phyloP scores from a whole-genome alignment of 2,888 invertebrate species.

The Lasioglossum villosulum region DNA sequence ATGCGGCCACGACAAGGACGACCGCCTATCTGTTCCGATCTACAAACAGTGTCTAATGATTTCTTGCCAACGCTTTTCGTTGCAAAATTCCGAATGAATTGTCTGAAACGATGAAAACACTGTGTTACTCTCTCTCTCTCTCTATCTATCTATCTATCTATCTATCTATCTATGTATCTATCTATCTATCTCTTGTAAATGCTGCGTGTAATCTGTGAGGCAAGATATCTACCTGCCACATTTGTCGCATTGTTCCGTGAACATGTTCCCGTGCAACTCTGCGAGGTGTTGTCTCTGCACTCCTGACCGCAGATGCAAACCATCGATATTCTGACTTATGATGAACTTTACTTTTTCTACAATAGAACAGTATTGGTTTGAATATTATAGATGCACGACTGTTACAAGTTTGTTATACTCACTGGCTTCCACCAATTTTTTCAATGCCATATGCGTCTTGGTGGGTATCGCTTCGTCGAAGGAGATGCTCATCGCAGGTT shows the following conservation, averaged over 20 bases:
- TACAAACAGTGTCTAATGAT: constrained; percentile 88
- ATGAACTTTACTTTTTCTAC: constrained; percentile 92
- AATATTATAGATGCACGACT: not conserved
- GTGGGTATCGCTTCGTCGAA: constrained; percentile 97
- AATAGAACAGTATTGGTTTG: constrained; percentile 45
- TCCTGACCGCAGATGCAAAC: constrained; percentile 96
- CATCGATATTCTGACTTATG: constrained; percentile 99
- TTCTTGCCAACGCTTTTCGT: constrained; percentile 92
- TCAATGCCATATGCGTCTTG: constrained; percentile 96
- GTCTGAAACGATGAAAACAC: constrained; percentile 85
- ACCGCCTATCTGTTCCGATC: constrained; percentile 87
- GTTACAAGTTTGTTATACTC: constrained; percentile 59
- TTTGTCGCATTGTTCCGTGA: constrained; percentile 95
- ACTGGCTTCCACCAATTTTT: constrained; percentile 89
- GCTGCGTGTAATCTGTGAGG: not conserved
- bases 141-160: not conserved
- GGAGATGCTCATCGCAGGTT: constrained; percentile 93
- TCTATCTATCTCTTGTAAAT: not conserved
- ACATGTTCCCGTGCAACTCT: constrained; percentile 99
- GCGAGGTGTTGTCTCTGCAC: constrained; percentile 92
- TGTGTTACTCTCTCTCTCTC: not conserved
- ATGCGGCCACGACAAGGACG: constrained; percentile 95
- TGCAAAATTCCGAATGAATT: constrained; percentile 91
- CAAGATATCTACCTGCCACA: constrained; percentile 89
- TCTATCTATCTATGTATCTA: no score